Evolutionary conservation across 2,888 invertebrate genomes (phyloP).

Genomic region (Scotopteryx bipunctaria): DNA sequence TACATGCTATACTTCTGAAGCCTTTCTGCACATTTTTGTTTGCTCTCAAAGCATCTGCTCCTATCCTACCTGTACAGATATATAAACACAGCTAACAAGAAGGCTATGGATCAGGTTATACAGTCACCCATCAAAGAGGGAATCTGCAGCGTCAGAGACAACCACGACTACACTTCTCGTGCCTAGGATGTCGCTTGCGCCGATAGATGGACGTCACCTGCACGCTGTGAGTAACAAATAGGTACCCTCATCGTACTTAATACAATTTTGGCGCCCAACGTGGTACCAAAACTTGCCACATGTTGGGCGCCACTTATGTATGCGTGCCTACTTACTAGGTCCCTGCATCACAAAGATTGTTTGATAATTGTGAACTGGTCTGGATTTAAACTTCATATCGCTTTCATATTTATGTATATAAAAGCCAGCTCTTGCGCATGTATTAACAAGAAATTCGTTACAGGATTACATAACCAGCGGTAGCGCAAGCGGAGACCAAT

Average conservation of each 20-base stretch:
- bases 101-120: slow-evolving; percentile 83
- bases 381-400: no score
- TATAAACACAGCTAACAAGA: slow-evolving; percentile 50
- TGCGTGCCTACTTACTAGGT: no score
- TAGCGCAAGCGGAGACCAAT: slow-evolving; percentile 76
- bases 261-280: neutral
- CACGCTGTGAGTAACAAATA: slow-evolving; percentile 65
- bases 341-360: no score
- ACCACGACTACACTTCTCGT: slow-evolving; percentile 90
- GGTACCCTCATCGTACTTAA: neutral
- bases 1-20: slow-evolving; percentile 10
- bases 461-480: slow-evolving; percentile 79
- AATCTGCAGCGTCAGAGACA: slow-evolving; percentile 90
- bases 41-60: slow-evolving; percentile 28
- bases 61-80: slow-evolving; percentile 38
- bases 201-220: slow-evolving; percentile 66
- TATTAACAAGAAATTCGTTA: slow-evolving; percentile 14
- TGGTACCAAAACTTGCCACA: neutral
- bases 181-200: slow-evolving; percentile 71
- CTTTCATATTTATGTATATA: no score
- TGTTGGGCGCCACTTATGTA: neutral
- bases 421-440: no score
- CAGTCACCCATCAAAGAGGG: slow-evolving; percentile 90
- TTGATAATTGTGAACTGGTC: no score
- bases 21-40: slow-evolving; percentile 21